Evolutionary conservation across 53 echinoderm and acorn worm genomes (phyloP), one percentile per base, ranked within the genome.

Genomic region (Temnopleurus reevesii): DNA sequence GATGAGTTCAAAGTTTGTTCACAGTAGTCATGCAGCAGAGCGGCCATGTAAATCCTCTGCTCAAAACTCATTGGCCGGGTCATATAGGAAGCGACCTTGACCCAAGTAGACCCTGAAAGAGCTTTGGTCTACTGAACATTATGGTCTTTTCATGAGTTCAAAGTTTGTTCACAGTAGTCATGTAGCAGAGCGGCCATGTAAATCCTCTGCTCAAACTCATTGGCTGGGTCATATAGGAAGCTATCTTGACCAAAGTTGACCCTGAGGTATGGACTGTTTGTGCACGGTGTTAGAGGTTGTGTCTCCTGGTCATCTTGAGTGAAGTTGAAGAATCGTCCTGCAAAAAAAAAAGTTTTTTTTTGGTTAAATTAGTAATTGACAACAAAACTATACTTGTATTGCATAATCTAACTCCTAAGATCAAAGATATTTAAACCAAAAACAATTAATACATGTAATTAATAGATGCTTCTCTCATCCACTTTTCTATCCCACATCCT

Each of bases 401-500:
- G n/a, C n/a, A n/a, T n/a, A n/a, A n/a, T n/a, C n/a, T n/a, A n/a
- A n/a, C n/a, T n/a, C n/a, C n/a, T n/a, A n/a, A n/a, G n/a, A n/a
- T n/a, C n/a, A n/a, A n/a, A n/a, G n/a, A n/a, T n/a, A n/a, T n/a
- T n/a, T n/a, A n/a, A n/a, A n/a, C n/a, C n/a, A n/a, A n/a, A n/a
- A n/a, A n/a, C n/a, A n/a, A n/a, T n/a, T n/a, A n/a, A n/a, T n/a
- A n/a, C n/a, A n/a, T n/a, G n/a, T n/a, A n/a, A n/a, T n/a, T n/a
- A n/a, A n/a, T n/a, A n/a, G n/a, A n/a, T n/a, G n/a, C n/a, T n/a
- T n/a, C n/a, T n/a, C n/a, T n/a, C n/a, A n/a, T n/a, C n/a, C n/a
- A n/a, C n/a, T n/a, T n/a, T n/a, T n/a, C n/a, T n/a, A 91, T 54
- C 8, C 77, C 91, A 80, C 91, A 91, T n/a, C 91, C 91, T 59